Evolutionary conservation across 2,888 invertebrate species (phyloP), one percentile per base, ranked within the genome.

Genomic region (Elysia crispata): DNA sequence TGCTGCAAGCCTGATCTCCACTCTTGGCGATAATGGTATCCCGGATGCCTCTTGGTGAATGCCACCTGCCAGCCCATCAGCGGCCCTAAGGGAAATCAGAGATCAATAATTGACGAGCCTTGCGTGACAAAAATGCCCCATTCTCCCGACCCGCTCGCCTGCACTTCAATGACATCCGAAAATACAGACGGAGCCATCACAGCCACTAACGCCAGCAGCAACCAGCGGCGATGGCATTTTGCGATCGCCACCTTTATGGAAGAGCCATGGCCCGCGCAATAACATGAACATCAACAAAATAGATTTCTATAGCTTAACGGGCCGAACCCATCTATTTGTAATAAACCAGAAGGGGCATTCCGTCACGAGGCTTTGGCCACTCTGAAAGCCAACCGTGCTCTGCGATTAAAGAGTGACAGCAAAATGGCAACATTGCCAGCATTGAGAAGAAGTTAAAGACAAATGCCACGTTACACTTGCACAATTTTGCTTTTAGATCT

Each of bases 81-180:
- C 49, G 25, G 69, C 64, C 81, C 79, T 64, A 11, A 41, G 81
- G 81, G 81, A 81, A 81, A 81, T 78, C 81, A 78, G 25, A 79
- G 70, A 81, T 81, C 78, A 81, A 81, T 81, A 81, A 81, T 81
- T 81, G 81, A 81, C 81, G 78, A 81, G 70, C 76, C 76, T 79
- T 60, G 81, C 79, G 81, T 81, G 81, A 81, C 76, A 78, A 76
- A 79, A 81, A 78, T 76, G 79, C 76, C 79, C 76, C 79, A 78
- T 78, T 78, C 73, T 30, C 70, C 78, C 41, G 64, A 50, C 62
- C 18, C 54, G 50, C 62, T 78, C 77, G 33, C 64, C 13, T 78
- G 73, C 28, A 41, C 41, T 41, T 41, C 41, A 41, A 41, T 41
- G 41, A 41, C 41, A 28, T 62, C 64, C 28, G 64, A 23, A 23